phyloP scores from a whole-genome alignment of 2,888 invertebrate genomes.

The Boloria selene region DNA sequence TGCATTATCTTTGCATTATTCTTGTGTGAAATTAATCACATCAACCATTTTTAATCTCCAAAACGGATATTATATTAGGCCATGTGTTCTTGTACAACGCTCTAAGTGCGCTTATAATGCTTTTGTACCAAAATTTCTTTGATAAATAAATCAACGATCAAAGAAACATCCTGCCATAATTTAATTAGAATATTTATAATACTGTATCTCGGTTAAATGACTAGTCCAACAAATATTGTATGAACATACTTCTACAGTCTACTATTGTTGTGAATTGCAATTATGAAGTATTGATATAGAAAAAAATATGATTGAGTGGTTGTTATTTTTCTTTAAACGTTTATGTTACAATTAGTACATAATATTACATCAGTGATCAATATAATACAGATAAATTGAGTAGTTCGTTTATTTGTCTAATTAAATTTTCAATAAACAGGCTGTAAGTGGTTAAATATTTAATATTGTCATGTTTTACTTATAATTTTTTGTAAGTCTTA shows the following conservation, averaged over 20 bases:
- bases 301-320: background rate
- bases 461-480: background rate
- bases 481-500: slow-evolving; percentile 3
- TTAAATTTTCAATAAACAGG: no score
- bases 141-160: slow-evolving; percentile 35
- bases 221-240: slow-evolving; percentile 19
- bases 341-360: no score
- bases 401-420: no score
- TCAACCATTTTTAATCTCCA: slow-evolving; percentile 32
- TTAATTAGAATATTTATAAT: slow-evolving; percentile 37
- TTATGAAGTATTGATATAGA: background rate
- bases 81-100: slow-evolving; percentile 42
- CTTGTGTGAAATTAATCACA: slow-evolving; percentile 32
- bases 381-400: no score
- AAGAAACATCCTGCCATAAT: slow-evolving; percentile 35
- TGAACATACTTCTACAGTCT: background rate
- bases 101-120: slow-evolving; percentile 40
- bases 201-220: slow-evolving; percentile 22
- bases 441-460: no score
- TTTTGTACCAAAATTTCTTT: slow-evolving; percentile 40
- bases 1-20: slow-evolving; percentile 20
- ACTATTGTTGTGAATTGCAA: slow-evolving; percentile 8
- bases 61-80: slow-evolving; percentile 41
- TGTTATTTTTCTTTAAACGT: background rate
- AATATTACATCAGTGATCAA: no score